Conservation (phyloP, 2,797 vertebrate genomes). For the Podargus strigoides region DNA sequence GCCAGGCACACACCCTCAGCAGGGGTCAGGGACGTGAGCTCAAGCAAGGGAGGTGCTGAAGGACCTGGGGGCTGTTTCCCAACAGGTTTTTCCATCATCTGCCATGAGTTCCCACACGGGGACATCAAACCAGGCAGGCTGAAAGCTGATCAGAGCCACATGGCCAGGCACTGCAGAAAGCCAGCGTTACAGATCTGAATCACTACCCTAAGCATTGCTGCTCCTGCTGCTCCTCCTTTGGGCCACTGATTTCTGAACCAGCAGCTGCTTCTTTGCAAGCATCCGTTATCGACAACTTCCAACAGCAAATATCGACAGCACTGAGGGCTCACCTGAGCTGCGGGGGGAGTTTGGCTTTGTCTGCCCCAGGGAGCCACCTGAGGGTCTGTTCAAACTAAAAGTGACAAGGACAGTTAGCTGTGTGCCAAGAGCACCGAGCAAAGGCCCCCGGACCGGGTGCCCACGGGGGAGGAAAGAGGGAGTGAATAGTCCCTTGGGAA, state of each 20-base stretch:
- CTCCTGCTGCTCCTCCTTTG: background rate
- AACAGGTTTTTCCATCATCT: accelerated
- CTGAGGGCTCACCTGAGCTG: background rate
- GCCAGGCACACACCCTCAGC: background rate
- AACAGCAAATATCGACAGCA: background rate
- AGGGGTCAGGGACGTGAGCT: background rate
- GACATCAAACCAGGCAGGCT: background rate
- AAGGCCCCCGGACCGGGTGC: background rate
- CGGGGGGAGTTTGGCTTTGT: background rate
- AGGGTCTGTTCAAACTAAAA: background rate
- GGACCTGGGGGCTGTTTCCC: background rate
- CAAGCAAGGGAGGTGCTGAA: background rate
- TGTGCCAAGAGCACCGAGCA: background rate
- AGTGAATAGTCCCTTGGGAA: background rate
- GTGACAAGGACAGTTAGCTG: background rate
- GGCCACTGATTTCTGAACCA: background rate
- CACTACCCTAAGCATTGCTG: background rate
- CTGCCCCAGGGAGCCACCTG: background rate
- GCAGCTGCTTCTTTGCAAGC: background rate
- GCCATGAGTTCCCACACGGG: background rate
- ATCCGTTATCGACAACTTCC: background rate
- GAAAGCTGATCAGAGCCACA: background rate
- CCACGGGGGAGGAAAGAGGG: background rate
- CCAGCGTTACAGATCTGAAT: accelerated
- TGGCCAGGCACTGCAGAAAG: background rate